Evolutionary conservation across 2,888 invertebrate genomes (phyloP).

Genomic region (Melanchra persicariae): DNA sequence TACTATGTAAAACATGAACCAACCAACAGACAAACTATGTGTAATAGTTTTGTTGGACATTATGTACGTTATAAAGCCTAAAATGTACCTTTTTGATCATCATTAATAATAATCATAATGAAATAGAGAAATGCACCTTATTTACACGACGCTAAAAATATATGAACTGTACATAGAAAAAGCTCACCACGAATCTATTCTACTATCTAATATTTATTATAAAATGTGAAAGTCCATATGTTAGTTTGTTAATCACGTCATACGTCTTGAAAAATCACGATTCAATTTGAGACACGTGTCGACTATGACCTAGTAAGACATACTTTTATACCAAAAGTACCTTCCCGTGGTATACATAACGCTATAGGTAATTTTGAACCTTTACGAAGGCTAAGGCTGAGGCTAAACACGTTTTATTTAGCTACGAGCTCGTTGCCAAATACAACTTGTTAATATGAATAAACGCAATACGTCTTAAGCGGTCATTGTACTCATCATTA

Average conservation of each 20-base stretch:
- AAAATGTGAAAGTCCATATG: neutral
- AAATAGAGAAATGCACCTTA: slow-evolving; percentile 27
- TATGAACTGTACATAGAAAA: slow-evolving; percentile 46
- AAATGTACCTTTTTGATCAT: too few relatives aligned
- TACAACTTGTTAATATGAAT: too few relatives aligned
- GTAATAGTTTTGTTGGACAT: too few relatives aligned
- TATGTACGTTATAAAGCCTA: too few relatives aligned
- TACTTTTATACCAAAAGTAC: neutral
- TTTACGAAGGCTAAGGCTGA: too few relatives aligned
- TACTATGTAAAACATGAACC: neutral
- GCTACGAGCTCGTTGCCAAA: too few relatives aligned
- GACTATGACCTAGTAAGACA: neutral
- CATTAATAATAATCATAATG: too few relatives aligned
- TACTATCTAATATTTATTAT: neutral
- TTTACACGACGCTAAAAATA: slow-evolving; percentile 24
- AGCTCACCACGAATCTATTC: slow-evolving; percentile 20
- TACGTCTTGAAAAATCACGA: neutral
- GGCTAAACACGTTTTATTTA: too few relatives aligned
- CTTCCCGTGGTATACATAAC: neutral
- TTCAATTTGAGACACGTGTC: neutral
- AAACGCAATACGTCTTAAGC: too few relatives aligned
- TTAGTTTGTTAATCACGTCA: neutral
- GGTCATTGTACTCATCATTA: too few relatives aligned
- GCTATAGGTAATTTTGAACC: too few relatives aligned
- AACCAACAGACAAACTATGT: too few relatives aligned